Percentiles rank a stretch among this genome's conserved stretches.
phyloP scores from a whole-genome alignment of 2,797 vertebrate species.

The Luscinia luscinia region DNA sequence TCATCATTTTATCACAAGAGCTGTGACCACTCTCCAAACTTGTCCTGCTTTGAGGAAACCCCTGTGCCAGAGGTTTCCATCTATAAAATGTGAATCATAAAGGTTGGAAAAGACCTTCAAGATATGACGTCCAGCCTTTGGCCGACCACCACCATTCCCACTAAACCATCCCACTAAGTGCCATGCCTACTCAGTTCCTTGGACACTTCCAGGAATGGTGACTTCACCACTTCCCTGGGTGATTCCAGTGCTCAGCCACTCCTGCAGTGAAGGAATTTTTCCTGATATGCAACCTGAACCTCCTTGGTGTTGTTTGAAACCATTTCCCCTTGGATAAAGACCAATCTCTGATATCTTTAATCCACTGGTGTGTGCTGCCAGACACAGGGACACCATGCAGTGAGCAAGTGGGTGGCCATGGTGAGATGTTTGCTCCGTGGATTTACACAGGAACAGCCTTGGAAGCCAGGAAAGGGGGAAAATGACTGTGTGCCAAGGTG shows the following conservation, averaged over 20 bases:
- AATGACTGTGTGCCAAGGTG: neutral
- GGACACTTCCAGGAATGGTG: neutral
- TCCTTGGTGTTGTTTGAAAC: neutral
- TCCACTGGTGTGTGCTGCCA: neutral
- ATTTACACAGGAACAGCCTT: neutral
- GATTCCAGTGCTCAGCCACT: neutral
- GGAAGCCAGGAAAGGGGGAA: neutral
- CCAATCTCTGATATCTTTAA: neutral
- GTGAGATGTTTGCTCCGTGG: neutral
- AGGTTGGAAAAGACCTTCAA: neutral
- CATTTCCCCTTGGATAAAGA: neutral
- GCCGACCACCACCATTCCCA: neutral
- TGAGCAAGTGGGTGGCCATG: neutral
- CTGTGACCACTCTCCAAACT: neutral
- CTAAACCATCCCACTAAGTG: neutral
- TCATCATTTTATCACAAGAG: neutral
- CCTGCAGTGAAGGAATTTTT: neutral
- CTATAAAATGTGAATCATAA: neutral
- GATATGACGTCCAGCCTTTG: neutral
- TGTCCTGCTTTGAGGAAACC: neutral
- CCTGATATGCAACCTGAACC: neutral
- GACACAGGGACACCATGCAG: rapidly evolving
- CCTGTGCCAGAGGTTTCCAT: neutral
- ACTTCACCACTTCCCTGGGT: neutral
- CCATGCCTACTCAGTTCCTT: neutral